phyloP scores from a whole-genome alignment of 30 jellyfish, hydroid and myxozoan genomes.

The Cassiopea andromeda region DNA sequence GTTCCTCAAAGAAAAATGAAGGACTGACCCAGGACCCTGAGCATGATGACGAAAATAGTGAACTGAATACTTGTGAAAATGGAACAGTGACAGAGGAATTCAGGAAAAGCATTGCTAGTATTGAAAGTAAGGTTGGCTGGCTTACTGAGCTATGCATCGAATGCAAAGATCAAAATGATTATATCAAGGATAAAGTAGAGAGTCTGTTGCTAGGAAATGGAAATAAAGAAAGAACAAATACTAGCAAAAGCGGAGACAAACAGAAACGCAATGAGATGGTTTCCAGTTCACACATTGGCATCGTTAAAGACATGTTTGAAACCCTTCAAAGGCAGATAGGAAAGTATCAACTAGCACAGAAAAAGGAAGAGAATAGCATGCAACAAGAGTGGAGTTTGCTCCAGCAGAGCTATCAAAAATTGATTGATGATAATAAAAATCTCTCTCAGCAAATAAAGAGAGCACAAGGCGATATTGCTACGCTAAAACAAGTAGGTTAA shows the following conservation, averaged over 20 bases:
- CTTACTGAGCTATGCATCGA: neutral
- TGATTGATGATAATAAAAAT: neutral
- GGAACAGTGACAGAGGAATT: neutral
- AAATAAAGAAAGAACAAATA: neutral
- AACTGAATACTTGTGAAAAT: neutral
- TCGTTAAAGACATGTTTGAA: neutral
- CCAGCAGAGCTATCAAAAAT: neutral
- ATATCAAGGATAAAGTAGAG: neutral
- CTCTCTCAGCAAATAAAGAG: neutral
- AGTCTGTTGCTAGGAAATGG: neutral
- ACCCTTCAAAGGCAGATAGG: neutral
- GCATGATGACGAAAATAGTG: neutral
- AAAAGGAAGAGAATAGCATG: neutral
- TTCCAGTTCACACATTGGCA: neutral
- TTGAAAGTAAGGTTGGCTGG: neutral
- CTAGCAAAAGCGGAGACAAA: neutral
- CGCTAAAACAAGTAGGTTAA: neutral
- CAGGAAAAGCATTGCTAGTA: neutral
- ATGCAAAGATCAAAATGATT: neutral
- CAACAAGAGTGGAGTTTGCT: neutral
- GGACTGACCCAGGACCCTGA: neutral
- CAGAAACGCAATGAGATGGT: neutral
- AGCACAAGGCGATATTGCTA: neutral
- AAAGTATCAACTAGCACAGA: neutral
- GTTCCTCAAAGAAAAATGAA: neutral